Base-by-base conservation (phyloP, 2,797 vertebrate genomes). In the Galago senegalensis region DNA sequence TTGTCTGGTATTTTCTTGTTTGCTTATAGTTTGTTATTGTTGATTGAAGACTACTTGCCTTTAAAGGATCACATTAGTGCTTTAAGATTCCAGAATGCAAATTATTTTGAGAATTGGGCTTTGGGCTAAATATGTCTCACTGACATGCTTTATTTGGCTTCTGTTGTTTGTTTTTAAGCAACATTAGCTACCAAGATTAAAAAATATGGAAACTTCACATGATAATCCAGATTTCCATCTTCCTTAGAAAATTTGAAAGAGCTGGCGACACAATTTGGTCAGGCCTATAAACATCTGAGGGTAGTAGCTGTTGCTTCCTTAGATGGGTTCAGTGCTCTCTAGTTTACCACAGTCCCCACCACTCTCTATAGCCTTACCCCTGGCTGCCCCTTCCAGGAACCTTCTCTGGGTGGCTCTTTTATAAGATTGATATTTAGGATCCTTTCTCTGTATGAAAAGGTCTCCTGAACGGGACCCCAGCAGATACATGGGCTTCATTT, bases 111-210 rank as follows among this genome's bases (percentile, higher is more conserved):
- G 73, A 75, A 69, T 70, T 88, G 79, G 73, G 37, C 88, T 92
- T 88, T 72, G 43, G 79, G 82, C 77, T 96, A 96, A 97, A 93
- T 69, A 85, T 75, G 46, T 85, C 94, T 97, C 87, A 25, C 31
- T 73, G 73, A 72, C 72, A 53, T 96, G 61, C 88, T 96, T 96
- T 95, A 82, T 97, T 96, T 93, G 85, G 86, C 81, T 94, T 69
- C 61, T 61, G 14, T 53, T 89, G 49, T 87, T 94, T 96, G 80
- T 81, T 95, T 95, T 82, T 37, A 97, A 96, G 87, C 43, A 67
- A 43, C n/a, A 75, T 92, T 86, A 85, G 56, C 87, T 88, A 92
- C 77, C 93, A 97, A 63, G 72, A 87, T 75, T 89, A 80, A 83
- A 95, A 89, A 91, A 80, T 13, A 82, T 61, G 49, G 70, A 85